Evolutionary conservation across 2,113 vertebrate genomes (phyloP).

Genomic region (Chaetorhynchus papuensis): DNA sequence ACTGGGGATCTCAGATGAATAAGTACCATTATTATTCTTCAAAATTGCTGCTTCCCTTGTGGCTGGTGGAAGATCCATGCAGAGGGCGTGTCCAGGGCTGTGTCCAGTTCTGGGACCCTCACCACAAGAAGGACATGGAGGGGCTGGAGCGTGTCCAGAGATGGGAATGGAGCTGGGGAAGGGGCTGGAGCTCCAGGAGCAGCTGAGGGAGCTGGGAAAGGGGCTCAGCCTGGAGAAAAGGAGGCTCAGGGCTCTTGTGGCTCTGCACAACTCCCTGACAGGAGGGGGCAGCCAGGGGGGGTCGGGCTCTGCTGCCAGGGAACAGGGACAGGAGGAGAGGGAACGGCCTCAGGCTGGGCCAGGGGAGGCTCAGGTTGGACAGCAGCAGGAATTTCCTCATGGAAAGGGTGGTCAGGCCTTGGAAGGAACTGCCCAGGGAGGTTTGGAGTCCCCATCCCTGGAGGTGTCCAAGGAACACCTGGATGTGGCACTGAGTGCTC

Average conservation of each 20-base stretch:
- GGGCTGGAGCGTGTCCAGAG: neutral
- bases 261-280: neutral
- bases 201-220: neutral
- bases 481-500: neutral
- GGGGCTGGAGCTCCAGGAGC: fast-evolving
- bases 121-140: neutral
- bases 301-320: neutral
- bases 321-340: neutral
- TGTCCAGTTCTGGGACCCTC: neutral
- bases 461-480: neutral
- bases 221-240: neutral
- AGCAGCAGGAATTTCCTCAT: fast-evolving
- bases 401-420: fast-evolving
- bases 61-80: neutral
- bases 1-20: neutral
- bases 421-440: neutral
- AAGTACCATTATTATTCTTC: neutral
- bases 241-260: neutral
- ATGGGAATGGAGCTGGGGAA: neutral
- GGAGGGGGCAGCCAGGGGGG: neutral
- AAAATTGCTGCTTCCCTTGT: neutral
- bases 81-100: fast-evolving
- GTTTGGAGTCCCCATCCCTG: neutral
- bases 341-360: fast-evolving
- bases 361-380: fast-evolving